Evolutionary conservation across 2,113 vertebrate species (phyloP).

Genomic region (Mormoops blainvillei): DNA sequence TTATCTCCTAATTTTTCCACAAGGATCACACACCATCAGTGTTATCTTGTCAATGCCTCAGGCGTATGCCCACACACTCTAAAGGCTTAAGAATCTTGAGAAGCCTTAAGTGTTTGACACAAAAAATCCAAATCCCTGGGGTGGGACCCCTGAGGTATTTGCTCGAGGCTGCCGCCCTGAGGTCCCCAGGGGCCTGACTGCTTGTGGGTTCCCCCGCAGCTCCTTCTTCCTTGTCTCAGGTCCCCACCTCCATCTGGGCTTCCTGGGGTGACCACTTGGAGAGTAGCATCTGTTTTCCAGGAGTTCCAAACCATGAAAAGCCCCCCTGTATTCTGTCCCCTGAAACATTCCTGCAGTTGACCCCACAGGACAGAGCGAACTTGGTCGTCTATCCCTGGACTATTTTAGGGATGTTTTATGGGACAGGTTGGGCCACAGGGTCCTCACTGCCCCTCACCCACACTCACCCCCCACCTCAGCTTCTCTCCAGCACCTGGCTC

Average conservation of each 20-base stretch:
- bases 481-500: neutral
- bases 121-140: neutral
- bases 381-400: neutral
- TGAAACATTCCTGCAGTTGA: neutral
- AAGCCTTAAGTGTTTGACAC: neutral
- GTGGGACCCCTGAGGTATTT: too few relatives aligned
- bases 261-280: neutral
- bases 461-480: too few relatives aligned
- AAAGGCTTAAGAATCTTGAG: neutral
- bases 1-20: neutral
- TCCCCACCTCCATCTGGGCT: rapidly evolving
- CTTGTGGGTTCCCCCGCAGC: neutral
- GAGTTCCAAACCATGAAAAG: neutral
- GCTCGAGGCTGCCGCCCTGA: neutral
- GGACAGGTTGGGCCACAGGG: neutral
- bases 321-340: neutral
- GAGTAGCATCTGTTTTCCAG: neutral
- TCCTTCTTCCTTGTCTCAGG: rapidly evolving
- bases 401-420: too few relatives aligned
- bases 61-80: too few relatives aligned
- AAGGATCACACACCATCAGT: neutral
- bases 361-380: rapidly evolving
- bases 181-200: neutral
- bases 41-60: neutral
- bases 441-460: neutral